phyloP scores from a whole-genome alignment of 2,888 invertebrate genomes.

The Macaria liturata region DNA sequence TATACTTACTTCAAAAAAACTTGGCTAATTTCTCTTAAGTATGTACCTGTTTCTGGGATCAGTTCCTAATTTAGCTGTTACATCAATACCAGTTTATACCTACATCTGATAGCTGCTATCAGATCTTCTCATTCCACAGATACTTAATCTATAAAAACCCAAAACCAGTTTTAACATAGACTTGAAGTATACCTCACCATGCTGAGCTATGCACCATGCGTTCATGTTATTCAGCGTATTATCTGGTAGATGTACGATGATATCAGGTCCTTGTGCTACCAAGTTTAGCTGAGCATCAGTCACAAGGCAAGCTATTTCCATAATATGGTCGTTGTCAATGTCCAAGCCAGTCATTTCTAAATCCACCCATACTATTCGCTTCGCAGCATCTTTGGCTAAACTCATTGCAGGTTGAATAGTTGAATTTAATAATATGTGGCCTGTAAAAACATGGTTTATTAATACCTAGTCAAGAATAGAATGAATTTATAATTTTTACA shows the following conservation, averaged over 20 bases:
- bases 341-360: slow-evolving; percentile 96
- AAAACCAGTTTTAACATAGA: too few relatives aligned
- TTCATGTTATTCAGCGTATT: slow-evolving; percentile 89
- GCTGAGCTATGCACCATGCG: slow-evolving; percentile 92
- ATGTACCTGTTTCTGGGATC: too few relatives aligned
- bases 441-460: background rate
- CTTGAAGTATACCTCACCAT: slow-evolving; percentile 85
- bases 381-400: slow-evolving; percentile 45
- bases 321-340: slow-evolving; percentile 88
- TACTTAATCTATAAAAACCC: too few relatives aligned
- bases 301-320: slow-evolving; percentile 95
- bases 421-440: background rate
- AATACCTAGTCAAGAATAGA: too few relatives aligned
- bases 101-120: too few relatives aligned
- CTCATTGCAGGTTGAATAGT: slow-evolving; percentile 14
- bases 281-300: slow-evolving; percentile 92
- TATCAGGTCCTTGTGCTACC: slow-evolving; percentile 88
- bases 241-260: slow-evolving; percentile 91
- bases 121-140: too few relatives aligned
- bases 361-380: slow-evolving; percentile 89
- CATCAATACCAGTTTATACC: too few relatives aligned
- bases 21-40: too few relatives aligned
- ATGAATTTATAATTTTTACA: too few relatives aligned
- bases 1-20: too few relatives aligned
- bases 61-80: too few relatives aligned